Conservation (phyloP, 1,140 invertebrate species). For the Steinernema khuongi region DNA sequence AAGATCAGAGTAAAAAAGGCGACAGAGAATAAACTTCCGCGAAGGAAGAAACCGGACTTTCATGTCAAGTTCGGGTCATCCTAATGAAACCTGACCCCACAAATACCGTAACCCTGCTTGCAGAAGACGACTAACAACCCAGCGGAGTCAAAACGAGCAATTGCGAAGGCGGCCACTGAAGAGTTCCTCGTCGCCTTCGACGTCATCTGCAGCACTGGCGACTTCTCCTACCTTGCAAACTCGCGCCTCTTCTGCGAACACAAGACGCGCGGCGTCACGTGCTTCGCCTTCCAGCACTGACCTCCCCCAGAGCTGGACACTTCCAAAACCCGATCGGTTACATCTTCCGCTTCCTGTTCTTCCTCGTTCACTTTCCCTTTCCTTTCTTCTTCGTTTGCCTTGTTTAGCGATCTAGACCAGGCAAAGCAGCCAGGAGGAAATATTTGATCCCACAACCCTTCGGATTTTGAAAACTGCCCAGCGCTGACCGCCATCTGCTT, state of each 20-base stretch:
- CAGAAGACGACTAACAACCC: neutral
- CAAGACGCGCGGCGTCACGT: slow-evolving; percentile 36
- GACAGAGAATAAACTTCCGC: neutral
- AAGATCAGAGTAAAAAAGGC: neutral
- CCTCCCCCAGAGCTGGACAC: too few species aligned
- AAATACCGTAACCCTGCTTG: too few species aligned
- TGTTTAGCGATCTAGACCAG: too few species aligned
- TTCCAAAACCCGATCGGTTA: too few species aligned
- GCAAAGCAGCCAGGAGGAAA: too few species aligned
- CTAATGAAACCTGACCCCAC: neutral
- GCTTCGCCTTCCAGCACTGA: slow-evolving; percentile 38
- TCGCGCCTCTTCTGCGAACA: slow-evolving; percentile 37
- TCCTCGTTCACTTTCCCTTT: too few species aligned
- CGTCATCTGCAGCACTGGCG: slow-evolving; percentile 38
- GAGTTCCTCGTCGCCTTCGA: slow-evolving; percentile 28
- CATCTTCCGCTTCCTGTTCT: neutral
- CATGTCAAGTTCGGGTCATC: neutral
- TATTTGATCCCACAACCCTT: too few species aligned
- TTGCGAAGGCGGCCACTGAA: neutral
- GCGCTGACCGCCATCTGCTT: too few species aligned
- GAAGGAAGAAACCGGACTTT: neutral
- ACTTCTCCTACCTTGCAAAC: slow-evolving; percentile 40
- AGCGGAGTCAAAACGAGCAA: neutral
- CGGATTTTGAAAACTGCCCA: too few species aligned
- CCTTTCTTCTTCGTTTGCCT: too few species aligned